Base-by-base conservation (phyloP, 2,113 vertebrate species). In the Amia ocellicauda region DNA sequence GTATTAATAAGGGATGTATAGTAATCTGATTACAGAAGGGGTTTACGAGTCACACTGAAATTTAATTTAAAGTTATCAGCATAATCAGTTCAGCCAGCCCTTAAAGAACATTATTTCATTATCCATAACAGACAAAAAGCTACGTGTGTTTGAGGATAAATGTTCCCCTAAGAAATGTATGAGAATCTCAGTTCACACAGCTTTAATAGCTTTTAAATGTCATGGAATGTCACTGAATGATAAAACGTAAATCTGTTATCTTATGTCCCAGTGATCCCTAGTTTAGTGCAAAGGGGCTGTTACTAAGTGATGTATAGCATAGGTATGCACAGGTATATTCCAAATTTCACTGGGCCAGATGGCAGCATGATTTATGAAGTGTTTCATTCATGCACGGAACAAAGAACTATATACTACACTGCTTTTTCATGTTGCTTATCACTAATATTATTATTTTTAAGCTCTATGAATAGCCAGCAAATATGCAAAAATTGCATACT, bases 141-240 rank as follows among this genome's bases (percentile, higher is more conserved):
- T 43, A 26, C 19, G 23, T 20, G 47, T 31, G 28, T 53, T 41
- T 40, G 11, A 43, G 47, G 47, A 58, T 59, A 31, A 43, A 50
- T 28, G 55, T 68, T 78, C 78, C 76, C 76, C 67, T 80, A 83
- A 81, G 81, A 82, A 87, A 81, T 76, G 81, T 83, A 80, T 81
- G 86, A 80, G 75, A 77, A 76, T 73, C 79, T 80, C 76, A 78
- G 78, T 77, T 77, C 84, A 76, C 70, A 71, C 75, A 69, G 78
- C 83, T 82, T 85, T 88, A 90, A 90, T 90, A 82, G 86, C 85
- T 89, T 90, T 88, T 90, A 90, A 90, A 90, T 90, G 87, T 89
- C 88, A 90, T 78, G 80, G 85, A 90, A 87, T 86, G 88, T 86
- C 87, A 85, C 80, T 75, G 84, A 86, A 88, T 87, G 86, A 89